Conservation (phyloP, 2,888 invertebrate species). For the Caenorhabditis sp. region DNA sequence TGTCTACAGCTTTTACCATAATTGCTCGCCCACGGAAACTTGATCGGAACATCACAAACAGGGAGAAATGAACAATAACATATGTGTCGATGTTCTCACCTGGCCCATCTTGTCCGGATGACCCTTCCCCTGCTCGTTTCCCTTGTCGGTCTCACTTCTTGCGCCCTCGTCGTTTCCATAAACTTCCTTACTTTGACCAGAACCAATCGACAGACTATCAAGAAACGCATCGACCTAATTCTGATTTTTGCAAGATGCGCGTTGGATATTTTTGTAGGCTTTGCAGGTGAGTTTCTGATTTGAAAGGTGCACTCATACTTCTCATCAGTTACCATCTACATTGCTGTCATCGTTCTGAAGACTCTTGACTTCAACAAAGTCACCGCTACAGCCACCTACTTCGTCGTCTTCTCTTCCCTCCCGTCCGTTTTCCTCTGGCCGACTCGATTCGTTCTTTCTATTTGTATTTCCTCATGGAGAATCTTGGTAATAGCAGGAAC, state of each 20-base stretch:
- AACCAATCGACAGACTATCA: conserved; percentile 29
- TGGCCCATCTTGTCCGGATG: conserved; percentile 16
- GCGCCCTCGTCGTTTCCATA: conserved; percentile 41
- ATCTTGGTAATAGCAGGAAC: conserved; percentile 1
- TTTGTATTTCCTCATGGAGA: conserved; percentile 33
- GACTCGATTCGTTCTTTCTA: conserved; percentile 37
- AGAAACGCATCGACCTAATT: conserved; percentile 36
- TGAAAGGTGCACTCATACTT: not conserved
- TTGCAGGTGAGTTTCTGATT: conserved; percentile 21
- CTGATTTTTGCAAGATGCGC: conserved; percentile 33
- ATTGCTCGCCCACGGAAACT: no score
- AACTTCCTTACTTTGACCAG: conserved; percentile 42
- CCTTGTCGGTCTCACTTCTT: conserved; percentile 46
- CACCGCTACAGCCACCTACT: conserved; percentile 32
- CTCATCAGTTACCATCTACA: conserved; percentile 33
- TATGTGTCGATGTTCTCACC: no score
- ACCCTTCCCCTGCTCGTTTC: conserved; percentile 51
- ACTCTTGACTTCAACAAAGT: conserved; percentile 43
- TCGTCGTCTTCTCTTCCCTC: conserved; percentile 45
- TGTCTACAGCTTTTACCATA: no score
- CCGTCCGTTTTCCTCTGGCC: conserved; percentile 51
- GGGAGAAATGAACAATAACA: not conserved
- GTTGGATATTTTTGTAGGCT: conserved; percentile 42
- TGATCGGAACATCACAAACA: not conserved
- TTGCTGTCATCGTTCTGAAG: conserved; percentile 41